Conservation (phyloP, 2,797 vertebrate genomes). For the Hippocampus kuda region DNA sequence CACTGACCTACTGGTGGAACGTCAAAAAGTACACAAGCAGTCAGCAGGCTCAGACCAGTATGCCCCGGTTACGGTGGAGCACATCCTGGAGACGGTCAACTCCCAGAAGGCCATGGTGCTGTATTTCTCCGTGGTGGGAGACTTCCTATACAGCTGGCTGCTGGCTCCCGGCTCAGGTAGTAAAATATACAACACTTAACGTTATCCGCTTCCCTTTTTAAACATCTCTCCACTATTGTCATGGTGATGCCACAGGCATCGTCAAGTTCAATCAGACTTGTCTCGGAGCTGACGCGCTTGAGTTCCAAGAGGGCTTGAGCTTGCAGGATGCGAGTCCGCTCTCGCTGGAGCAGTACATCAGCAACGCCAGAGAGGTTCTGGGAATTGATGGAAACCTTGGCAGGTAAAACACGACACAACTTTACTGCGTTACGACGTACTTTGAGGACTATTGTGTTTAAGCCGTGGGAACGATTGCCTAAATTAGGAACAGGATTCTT, state of each 20-base stretch:
- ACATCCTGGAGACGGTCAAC: constrained; percentile 84
- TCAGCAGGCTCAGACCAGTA: constrained; percentile 72
- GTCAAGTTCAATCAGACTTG: constrained; percentile 86
- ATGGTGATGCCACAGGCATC: constrained; percentile 69
- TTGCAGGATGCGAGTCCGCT: constrained; percentile 50
- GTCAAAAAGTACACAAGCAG: constrained; percentile 80
- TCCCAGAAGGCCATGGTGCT: constrained; percentile 83
- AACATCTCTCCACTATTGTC: background rate
- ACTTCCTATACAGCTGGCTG: constrained; percentile 95
- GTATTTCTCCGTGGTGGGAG: constrained; percentile 89
- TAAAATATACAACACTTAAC: background rate
- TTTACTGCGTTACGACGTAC: background rate
- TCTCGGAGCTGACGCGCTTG: constrained; percentile 65
- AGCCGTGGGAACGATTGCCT: background rate
- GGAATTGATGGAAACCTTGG: constrained; percentile 81
- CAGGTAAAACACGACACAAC: constrained; percentile 61
- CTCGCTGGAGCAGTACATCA: constrained; percentile 77
- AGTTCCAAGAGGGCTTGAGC: constrained; percentile 49
- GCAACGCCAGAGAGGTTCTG: constrained; percentile 76
- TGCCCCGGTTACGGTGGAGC: constrained; percentile 83
- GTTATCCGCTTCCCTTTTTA: background rate
- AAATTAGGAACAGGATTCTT: background rate
- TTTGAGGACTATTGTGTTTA: background rate
- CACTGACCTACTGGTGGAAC: constrained; percentile 87
- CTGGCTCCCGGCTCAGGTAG: constrained; percentile 87